Evolutionary conservation across 2,888 invertebrate genomes (phyloP).

Genomic region (Marronus borbonicus): DNA sequence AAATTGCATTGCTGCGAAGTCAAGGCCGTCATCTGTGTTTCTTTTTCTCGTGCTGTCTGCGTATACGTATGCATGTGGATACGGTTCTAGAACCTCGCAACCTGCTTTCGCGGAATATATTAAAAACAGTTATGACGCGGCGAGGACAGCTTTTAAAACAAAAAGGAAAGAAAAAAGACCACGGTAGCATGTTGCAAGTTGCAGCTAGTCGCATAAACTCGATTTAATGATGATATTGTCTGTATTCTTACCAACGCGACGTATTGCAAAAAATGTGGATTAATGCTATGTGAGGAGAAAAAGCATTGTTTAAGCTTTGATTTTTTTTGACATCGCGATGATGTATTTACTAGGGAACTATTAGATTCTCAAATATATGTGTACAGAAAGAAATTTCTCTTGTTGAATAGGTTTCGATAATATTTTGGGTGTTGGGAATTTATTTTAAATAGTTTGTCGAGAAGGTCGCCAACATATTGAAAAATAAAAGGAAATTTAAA

Average conservation of each 20-base stretch:
- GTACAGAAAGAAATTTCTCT: too few species aligned
- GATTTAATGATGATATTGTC: neutral
- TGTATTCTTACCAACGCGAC: neutral
- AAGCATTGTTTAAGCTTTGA: too few species aligned
- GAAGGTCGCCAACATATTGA: too few species aligned
- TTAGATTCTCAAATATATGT: too few species aligned
- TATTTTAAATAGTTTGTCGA: too few species aligned
- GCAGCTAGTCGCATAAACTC: neutral
- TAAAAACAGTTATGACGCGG: slow-evolving; percentile 13
- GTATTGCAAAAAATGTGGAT: too few species aligned
- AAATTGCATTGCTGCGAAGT: slow-evolving; percentile 1
- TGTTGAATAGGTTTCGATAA: too few species aligned
- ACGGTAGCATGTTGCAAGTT: neutral
- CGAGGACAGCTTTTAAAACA: neutral
- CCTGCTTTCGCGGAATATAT: slow-evolving; percentile 10
- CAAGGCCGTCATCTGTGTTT: slow-evolving; percentile 25
- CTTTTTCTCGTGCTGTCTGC: neutral
- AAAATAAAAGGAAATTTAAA: too few species aligned
- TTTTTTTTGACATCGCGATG: too few species aligned
- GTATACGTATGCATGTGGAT: neutral
- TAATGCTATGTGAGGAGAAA: too few species aligned
- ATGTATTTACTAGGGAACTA: too few species aligned
- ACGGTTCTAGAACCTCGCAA: neutral
- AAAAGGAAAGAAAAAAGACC: neutral
- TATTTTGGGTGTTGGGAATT: too few species aligned